Percentiles rank a stretch among this genome's conserved stretches.
Conservation (phyloP, 2,113 vertebrate genomes). For the Anthoscopus minutus region DNA sequence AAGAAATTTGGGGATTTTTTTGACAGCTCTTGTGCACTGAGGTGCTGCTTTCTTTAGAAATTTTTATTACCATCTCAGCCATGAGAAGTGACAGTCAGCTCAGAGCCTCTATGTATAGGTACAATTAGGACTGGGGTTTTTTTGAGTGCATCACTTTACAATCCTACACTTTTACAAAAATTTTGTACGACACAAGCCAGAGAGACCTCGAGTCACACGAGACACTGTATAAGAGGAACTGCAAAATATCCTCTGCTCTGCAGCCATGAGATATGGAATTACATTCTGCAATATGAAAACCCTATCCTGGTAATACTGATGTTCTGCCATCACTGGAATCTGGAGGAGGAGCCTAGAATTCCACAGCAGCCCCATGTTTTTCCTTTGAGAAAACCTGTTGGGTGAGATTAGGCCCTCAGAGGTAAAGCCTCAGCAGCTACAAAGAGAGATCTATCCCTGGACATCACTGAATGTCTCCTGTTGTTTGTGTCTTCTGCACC, state of each 20-base stretch:
- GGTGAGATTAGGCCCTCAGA: background rate
- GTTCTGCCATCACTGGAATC: background rate
- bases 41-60: background rate
- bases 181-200: background rate
- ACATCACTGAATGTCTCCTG: accelerated
- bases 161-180: background rate
- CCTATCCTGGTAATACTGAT: background rate
- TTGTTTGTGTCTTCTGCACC: background rate
- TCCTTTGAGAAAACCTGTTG: background rate
- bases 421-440: background rate
- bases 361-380: background rate
- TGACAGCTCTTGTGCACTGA: background rate
- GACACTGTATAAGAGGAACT: background rate
- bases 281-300: background rate
- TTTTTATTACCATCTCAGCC: background rate
- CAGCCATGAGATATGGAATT: accelerated
- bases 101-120: background rate
- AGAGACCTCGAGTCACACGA: accelerated
- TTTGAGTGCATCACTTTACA: background rate
- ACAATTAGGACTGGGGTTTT: background rate
- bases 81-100: background rate
- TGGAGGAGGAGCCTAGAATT: background rate
- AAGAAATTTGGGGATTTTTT: background rate
- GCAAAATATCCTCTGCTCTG: background rate
- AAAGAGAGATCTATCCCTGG: background rate